Evolutionary conservation across 2,113 vertebrate species (phyloP).

Genomic region (Hypocryptadius cinnamomeus): DNA sequence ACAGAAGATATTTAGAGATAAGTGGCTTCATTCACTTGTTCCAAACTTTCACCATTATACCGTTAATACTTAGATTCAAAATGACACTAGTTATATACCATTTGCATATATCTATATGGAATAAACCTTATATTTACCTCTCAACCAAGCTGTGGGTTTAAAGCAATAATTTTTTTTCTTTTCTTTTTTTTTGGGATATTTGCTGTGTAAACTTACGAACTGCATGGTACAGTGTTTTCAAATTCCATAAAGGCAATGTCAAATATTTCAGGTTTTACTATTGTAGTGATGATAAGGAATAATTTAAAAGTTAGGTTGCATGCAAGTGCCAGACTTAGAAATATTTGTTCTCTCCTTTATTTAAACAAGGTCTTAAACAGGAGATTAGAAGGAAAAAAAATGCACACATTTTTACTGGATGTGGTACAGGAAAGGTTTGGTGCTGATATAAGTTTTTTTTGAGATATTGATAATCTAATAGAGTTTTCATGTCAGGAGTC

Average conservation of each 20-base stretch:
- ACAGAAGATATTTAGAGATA: neutral
- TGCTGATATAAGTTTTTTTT: neutral
- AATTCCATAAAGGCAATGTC: neutral
- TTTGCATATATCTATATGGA: neutral
- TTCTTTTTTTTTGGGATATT: neutral
- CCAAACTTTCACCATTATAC: neutral
- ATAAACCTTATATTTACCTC: neutral
- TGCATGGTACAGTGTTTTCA: neutral
- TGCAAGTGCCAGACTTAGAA: neutral
- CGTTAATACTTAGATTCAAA: neutral
- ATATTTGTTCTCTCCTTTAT: neutral
- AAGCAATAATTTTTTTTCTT: neutral
- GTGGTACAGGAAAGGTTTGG: neutral
- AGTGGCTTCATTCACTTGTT: neutral
- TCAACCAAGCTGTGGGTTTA: neutral
- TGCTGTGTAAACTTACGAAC: neutral
- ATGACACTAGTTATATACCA: neutral
- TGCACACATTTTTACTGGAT: neutral
- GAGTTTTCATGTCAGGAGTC: neutral
- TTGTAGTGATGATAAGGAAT: neutral
- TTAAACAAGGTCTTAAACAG: neutral
- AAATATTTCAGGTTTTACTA: neutral
- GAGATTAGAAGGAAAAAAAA: neutral
- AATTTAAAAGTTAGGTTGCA: neutral
- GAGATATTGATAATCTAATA: neutral